Evolutionary conservation across 2,797 vertebrate genomes (phyloP).

Genomic region (Emys orbicularis): DNA sequence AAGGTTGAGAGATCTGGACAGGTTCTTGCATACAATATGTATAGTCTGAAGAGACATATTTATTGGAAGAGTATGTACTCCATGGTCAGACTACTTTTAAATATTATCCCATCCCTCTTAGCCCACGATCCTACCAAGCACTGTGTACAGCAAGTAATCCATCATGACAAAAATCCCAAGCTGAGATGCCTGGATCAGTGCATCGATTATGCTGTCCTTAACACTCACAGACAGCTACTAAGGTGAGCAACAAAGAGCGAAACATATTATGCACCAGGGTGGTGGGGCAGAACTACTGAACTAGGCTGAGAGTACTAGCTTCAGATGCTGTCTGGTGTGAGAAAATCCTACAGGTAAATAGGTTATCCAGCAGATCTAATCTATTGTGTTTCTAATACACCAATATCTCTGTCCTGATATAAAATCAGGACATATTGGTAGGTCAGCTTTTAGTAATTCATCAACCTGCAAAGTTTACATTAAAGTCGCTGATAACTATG

Average conservation of each 20-base stretch:
- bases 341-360: constrained; percentile 22
- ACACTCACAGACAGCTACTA: background rate
- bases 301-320: background rate
- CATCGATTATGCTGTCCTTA: background rate
- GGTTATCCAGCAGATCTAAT: constrained; percentile 18
- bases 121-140: background rate
- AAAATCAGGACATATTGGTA: constrained; percentile 23
- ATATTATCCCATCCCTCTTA: background rate
- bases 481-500: background rate
- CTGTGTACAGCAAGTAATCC: background rate
- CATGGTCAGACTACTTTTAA: background rate
- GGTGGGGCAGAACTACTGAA: background rate
- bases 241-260: background rate
- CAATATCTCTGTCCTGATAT: constrained; percentile 1
- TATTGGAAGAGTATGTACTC: background rate
- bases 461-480: constrained; percentile 15
- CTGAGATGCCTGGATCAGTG: background rate
- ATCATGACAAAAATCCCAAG: background rate
- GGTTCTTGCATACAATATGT: background rate
- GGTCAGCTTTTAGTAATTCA: constrained; percentile 35
- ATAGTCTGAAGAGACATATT: background rate
- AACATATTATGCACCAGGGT: background rate
- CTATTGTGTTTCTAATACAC: constrained; percentile 1
- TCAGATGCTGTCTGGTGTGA: constrained; percentile 12
- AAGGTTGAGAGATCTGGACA: background rate